A percentile compares a stretch with the other conserved stretches of the same genome.
Conservation (phyloP, 2,113 vertebrate species). For the Silurus asotus region DNA sequence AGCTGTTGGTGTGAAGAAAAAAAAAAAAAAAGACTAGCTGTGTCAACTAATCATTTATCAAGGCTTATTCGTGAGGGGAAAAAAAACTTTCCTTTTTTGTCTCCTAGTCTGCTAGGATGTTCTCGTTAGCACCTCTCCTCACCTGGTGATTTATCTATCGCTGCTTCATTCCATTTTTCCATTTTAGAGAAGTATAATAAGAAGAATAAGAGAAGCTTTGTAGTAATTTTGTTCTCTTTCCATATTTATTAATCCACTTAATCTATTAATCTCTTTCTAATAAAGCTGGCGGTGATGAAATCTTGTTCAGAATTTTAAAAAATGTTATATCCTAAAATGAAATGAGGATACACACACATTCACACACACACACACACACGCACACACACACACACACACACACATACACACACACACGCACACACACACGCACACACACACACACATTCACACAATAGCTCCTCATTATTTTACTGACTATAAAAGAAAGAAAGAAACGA, state of each 20-base stretch:
- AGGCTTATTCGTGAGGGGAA: not conserved
- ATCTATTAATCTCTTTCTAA: not conserved
- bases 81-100: not conserved
- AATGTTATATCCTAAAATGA: not conserved
- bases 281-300: not conserved
- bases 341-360: not conserved
- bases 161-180: not conserved
- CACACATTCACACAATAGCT: no score
- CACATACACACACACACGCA: no score
- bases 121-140: not conserved
- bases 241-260: not conserved
- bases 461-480: not conserved
- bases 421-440: no score
- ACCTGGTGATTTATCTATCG: not conserved
- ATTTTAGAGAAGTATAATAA: not conserved
- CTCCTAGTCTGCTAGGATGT: not conserved
- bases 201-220: not conserved
- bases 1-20: not conserved
- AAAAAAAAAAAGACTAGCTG: not conserved
- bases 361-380: no score
- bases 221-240: not conserved
- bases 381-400: no score
- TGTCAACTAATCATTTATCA: not conserved
- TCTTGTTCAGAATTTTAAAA: not conserved
- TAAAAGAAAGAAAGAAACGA: no score